phyloP scores from a whole-genome alignment of 2,888 invertebrate species.

The Spodoptera picta region DNA sequence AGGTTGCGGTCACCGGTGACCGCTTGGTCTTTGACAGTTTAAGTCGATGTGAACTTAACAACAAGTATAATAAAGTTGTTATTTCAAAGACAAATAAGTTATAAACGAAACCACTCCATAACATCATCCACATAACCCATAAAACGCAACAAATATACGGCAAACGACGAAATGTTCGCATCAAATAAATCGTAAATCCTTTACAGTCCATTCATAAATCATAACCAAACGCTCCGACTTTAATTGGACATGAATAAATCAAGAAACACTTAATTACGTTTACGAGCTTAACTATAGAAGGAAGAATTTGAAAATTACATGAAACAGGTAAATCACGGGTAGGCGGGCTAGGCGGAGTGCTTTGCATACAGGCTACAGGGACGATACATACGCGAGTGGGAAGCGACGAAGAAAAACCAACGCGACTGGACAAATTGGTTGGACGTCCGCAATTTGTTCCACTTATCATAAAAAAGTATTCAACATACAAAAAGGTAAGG shows the following conservation, averaged over 20 bases:
- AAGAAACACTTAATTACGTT: conserved; percentile 45
- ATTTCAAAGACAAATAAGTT: conserved; percentile 14
- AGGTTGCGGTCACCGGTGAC: too few species aligned
- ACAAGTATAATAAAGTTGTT: conserved; percentile 6
- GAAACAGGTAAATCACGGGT: conserved; percentile 28
- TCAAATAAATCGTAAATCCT: conserved; percentile 43
- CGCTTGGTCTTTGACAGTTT: too few species aligned
- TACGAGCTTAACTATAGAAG: conserved; percentile 28
- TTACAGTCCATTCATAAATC: conserved; percentile 39
- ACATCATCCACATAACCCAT: conserved; percentile 9
- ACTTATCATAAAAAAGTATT: conserved; percentile 65
- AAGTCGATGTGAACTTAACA: conserved; percentile 32
- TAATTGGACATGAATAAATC: conserved; percentile 55
- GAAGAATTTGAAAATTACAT: conserved; percentile 26
- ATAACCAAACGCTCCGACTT: conserved; percentile 39
- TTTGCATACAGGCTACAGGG: conserved; percentile 36
- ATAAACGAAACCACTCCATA: conserved; percentile 12
- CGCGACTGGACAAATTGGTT: conserved; percentile 53
- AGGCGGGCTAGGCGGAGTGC: conserved; percentile 15
- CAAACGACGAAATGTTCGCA: conserved; percentile 32
- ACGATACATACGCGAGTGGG: conserved; percentile 39
- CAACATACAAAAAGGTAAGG: conserved; percentile 57
- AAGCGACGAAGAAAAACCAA: conserved; percentile 41
- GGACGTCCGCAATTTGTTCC: conserved; percentile 53
- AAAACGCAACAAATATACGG: conserved; percentile 25